Base-by-base conservation (phyloP, 2,888 invertebrate species). In the Pollenia griseotomentosa region DNA sequence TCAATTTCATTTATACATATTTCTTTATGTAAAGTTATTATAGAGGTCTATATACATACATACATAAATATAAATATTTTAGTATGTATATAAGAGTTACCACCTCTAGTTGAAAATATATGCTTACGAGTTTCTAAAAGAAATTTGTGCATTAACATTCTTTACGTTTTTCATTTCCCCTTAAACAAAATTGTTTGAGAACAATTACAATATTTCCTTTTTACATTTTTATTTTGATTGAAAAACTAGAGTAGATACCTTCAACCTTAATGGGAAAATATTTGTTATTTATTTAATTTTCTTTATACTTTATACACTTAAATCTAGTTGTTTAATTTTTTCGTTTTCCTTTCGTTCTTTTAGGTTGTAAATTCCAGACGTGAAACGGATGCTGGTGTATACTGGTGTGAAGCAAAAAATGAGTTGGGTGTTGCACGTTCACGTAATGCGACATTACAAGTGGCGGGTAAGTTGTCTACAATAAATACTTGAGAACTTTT, bases 341-440 rank as follows among this genome's bases (percentile, higher is more conserved):
- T n/a, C 40, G 16, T 55, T 75, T 83, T 88, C 82, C 71, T 63
- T 87, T 81, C 82, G 89, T 33, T 81, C 85, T 91, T 92, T 88
- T 95, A 94, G 91, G 96, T 96, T 89, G 96, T 96, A 75, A 97
- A 97, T 93, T 96, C 97, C 89, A 96, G 97, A 91, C 96, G 96
- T 88, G 97, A 97, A 92, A 96, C 96, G 23, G 97, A 97, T 93
- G 96, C 96, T 71, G 98, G 98, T 40, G 95, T 96, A 4, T 98
- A 98, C 92, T 97, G 97, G 96, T 98, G 98, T 93, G 96, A 97
- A 93, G 98, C 97, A 0, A 95, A 95, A 85, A 98, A 98, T 93
- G 95, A 96, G 23, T 95, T 96, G 90, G 98, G 98, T 61, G 96
- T 96, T 89, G 97, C 96, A 46, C 95, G 96, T 89, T 97, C 97